These are phyloP conservation scores for Zelleria hepariella DNA, from an alignment of 2,888 invertebrate genomes.

Conservation along the genomic window DNA sequence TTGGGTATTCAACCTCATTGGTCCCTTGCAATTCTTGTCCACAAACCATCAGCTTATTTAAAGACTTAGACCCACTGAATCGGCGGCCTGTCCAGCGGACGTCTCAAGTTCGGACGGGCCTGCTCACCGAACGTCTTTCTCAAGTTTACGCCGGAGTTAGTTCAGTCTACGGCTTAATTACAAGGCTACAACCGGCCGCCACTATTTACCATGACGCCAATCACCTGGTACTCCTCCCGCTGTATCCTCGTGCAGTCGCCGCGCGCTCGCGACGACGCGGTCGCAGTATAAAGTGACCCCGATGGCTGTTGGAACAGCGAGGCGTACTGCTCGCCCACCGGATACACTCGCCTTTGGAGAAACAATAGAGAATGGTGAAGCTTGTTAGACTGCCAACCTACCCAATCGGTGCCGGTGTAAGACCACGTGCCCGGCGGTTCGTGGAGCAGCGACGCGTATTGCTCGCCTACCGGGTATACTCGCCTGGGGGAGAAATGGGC, in stretches of 20 bases:
- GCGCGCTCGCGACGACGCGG: conserved; percentile 82
- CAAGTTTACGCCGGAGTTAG: too few relatives aligned
- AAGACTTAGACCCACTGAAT: too few relatives aligned
- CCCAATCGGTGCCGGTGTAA: conserved; percentile 66
- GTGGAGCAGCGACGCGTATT: conserved; percentile 80
- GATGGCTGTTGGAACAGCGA: conserved; percentile 82
- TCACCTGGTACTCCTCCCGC: conserved; percentile 77
- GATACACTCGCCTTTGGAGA: conserved; percentile 80
- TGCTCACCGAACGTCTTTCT: too few relatives aligned
- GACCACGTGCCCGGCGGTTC: conserved; percentile 78
- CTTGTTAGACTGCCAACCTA: background rate
- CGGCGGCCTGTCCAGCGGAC: too few relatives aligned
- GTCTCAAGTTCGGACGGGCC: too few relatives aligned
- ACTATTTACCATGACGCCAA: background rate
- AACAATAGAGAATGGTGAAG: too few relatives aligned
- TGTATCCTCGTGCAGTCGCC: conserved; percentile 81
- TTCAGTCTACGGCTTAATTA: too few relatives aligned
- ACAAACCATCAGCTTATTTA: too few relatives aligned
- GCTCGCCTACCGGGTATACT: conserved; percentile 79
- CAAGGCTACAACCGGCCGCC: background rate
- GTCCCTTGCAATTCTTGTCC: too few relatives aligned
- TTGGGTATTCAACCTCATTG: too few relatives aligned
- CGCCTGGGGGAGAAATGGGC: conserved; percentile 35
- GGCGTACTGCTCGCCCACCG: conserved; percentile 77
- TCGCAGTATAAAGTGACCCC: conserved; percentile 80